Percentiles rank a stretch among this genome's conserved stretches.
phyloP scores from a whole-genome alignment of 2,888 invertebrate genomes.

The Meliscaeva auricollis region DNA sequence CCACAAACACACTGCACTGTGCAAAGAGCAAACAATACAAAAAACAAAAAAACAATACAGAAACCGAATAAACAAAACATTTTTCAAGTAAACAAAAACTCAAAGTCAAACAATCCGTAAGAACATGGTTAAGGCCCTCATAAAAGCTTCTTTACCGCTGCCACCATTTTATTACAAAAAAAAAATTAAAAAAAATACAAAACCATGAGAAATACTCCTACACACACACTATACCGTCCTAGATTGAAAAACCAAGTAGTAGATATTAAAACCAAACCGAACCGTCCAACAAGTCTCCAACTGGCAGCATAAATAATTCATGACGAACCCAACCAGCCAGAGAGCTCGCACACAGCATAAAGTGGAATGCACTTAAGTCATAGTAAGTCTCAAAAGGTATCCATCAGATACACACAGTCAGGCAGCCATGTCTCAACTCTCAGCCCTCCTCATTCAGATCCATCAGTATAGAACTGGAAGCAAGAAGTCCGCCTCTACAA shows the following conservation, averaged over 20 bases:
- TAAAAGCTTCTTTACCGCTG: conserved; percentile 66
- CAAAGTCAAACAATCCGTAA: conserved; percentile 72
- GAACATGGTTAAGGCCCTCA: conserved; percentile 35
- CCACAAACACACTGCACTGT: not conserved
- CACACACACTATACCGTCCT: not conserved
- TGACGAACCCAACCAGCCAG: conserved; percentile 66
- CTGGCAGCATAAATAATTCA: conserved; percentile 72
- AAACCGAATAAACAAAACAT: conserved; percentile 63
- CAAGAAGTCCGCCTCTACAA: conserved; percentile 10
- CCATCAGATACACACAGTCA: conserved; percentile 58
- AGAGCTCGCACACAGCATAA: conserved; percentile 52
- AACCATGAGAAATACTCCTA: conserved; percentile 26
- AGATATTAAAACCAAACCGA: conserved; percentile 18
- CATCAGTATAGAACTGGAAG: not conserved
- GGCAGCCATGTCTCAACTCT: conserved; percentile 1
- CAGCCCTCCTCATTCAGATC: not conserved
- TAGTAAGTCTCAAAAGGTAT: conserved; percentile 73
- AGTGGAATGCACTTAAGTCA: conserved; percentile 76
- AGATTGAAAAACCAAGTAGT: not conserved
- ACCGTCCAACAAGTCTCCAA: conserved; percentile 68
- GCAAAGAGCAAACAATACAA: conserved; percentile 51
- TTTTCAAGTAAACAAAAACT: conserved; percentile 67
- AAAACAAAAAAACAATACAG: conserved; percentile 15
- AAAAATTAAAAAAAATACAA: not conserved
- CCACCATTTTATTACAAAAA: conserved; percentile 39